Evolutionary conservation across 2,113 vertebrate genomes (phyloP).

Genomic region (Zootoca vivipara): DNA sequence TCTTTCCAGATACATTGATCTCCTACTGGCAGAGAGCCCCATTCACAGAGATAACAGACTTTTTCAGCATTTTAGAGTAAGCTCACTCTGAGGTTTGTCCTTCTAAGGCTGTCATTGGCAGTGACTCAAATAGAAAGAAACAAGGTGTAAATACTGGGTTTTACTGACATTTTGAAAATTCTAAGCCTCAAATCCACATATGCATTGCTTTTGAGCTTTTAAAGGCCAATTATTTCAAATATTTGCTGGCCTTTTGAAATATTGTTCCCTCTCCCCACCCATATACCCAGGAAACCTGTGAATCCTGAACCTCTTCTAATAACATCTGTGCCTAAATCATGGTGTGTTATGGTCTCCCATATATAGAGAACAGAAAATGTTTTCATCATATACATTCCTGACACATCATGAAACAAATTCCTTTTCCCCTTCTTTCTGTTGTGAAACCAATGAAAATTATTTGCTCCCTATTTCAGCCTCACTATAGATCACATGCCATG

Average conservation of each 20-base stretch:
- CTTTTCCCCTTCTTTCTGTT: not conserved
- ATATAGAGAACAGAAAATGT: not conserved
- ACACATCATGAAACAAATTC: not conserved
- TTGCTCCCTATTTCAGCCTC: not conserved
- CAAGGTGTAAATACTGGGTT: not conserved
- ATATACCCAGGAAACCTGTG: not conserved
- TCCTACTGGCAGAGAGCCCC: slow-evolving; percentile 96
- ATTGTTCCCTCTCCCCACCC: not conserved
- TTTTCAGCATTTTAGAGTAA: slow-evolving; percentile 99
- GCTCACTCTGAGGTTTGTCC: slow-evolving; percentile 59
- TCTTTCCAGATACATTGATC: slow-evolving; percentile 89
- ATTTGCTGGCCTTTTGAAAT: not conserved
- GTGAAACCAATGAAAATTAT: not conserved
- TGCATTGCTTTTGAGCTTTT: not conserved
- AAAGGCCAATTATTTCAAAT: not conserved
- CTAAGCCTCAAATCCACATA: not conserved
- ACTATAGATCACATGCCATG: not conserved
- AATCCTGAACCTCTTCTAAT: not conserved
- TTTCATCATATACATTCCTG: not conserved
- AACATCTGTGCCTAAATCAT: not conserved
- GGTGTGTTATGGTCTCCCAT: not conserved
- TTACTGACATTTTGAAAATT: not conserved
- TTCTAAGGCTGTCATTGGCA: slow-evolving; percentile 5
- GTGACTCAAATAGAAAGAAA: not conserved
- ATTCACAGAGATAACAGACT: slow-evolving; percentile 94